Evolutionary conservation across 2,113 vertebrate genomes (phyloP), one percentile per base, ranked within the genome.

Genomic region (Apus apus): DNA sequence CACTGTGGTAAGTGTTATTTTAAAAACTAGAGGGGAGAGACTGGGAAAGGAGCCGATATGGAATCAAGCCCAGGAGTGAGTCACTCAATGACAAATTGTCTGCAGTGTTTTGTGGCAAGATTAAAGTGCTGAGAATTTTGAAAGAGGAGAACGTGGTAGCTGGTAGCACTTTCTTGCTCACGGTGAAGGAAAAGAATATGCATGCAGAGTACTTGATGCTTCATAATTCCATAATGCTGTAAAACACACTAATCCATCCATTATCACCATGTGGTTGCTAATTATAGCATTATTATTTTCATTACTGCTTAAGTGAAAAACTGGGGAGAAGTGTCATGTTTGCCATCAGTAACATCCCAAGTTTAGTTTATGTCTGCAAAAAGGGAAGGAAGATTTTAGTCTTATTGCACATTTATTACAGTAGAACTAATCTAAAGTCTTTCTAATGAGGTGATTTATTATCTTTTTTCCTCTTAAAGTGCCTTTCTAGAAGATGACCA

Each of bases 401-500:
- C 17, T 67, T 16, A 29, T 71, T 82, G 30, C 27, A 40, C 0
- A 0, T 56, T 65, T 64, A 32, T 5, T 46, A 9, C 0, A 1
- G 26, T 61, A 89, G 53, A 66, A 65, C 11, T 43, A 73, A 45
- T 68, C 17, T 11, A 15, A 4, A 76, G 9, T 79, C 27, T 91
- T 87, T 80, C n/a, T 50, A 48, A 6, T 67, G 19, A 46, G 4
- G 25, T 80, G 58, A 43, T 32, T 81, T 50, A 29, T 29, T 73
- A 43, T 67, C 91, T 46, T 84, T 93, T 76, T 43, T 62, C 53
- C 14, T 90, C 18, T 27, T 90, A 34, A 97, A 97, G 98, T 90
- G 93, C 75, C 57, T 97, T 95, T 94, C 91, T 98, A 97, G 97
- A 98, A 98, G 96, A 98, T 98, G 98, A 98, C 98, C 94, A 98